Conservation (phyloP, 2,797 vertebrate species). For the Linurgus olivaceus region DNA sequence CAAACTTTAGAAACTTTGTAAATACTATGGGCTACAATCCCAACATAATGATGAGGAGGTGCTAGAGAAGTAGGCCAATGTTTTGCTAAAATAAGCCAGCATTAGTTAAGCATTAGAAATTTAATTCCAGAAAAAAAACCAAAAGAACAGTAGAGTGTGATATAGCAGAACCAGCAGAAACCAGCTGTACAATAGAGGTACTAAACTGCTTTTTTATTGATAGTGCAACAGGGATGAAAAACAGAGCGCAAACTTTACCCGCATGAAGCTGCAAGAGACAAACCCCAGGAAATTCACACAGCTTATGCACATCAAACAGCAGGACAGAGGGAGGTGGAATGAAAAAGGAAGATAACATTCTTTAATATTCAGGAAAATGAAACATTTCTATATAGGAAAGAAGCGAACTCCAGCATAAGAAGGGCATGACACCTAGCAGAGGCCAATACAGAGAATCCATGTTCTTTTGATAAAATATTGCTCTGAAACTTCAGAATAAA, state of each 20-base stretch:
- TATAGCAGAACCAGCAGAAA: neutral
- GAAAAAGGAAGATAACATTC: neutral
- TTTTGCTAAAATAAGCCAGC: neutral
- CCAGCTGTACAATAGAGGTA: neutral
- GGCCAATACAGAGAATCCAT: neutral
- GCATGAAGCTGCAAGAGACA: neutral
- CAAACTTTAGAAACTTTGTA: neutral
- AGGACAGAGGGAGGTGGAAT: neutral
- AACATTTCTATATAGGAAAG: neutral
- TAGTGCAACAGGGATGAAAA: neutral
- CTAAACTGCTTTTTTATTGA: neutral
- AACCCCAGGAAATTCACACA: neutral
- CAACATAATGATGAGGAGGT: neutral
- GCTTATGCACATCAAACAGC: neutral
- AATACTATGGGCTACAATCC: neutral
- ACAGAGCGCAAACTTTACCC: neutral
- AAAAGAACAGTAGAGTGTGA: neutral
- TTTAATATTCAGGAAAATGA: neutral
- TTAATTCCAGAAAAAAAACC: neutral
- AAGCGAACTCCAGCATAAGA: neutral
- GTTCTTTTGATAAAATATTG: neutral
- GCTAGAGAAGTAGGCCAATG: neutral
- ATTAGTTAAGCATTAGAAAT: neutral
- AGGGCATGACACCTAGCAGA: neutral
- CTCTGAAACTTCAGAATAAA: neutral